These are phyloP conservation scores for Odontamblyopus lacepedii DNA, from an alignment of 2,797 vertebrate genomes.

Conservation along the genomic window DNA sequence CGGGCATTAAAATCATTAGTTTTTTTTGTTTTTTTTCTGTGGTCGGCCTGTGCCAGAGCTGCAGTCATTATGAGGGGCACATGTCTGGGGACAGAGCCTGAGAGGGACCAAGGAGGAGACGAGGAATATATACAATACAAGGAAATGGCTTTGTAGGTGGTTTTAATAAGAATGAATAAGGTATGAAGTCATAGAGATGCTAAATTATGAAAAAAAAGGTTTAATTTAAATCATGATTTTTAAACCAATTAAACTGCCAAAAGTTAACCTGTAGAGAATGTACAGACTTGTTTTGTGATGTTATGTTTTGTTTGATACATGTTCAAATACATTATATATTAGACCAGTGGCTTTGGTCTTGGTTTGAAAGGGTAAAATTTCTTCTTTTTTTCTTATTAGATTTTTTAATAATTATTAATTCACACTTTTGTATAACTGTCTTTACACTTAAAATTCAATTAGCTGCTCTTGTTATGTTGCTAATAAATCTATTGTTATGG, in stretches of 20 bases:
- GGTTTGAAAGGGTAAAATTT: not conserved
- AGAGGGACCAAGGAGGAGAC: not conserved
- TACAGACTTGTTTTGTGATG: not conserved
- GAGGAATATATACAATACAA: not conserved
- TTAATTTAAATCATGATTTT: not conserved
- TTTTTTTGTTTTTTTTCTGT: conserved; percentile 3
- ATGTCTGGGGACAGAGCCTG: conserved; percentile 41
- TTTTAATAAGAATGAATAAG: not conserved
- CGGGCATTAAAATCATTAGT: conserved; percentile 56
- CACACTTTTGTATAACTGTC: no score
- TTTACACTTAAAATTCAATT: no score
- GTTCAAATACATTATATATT: not conserved
- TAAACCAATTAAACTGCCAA: not conserved
- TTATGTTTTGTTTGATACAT: not conserved
- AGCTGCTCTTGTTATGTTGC: not conserved
- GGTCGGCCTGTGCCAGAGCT: conserved; percentile 22
- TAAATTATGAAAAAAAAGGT: not conserved
- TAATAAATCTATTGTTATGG: not conserved
- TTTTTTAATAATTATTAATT: not conserved
- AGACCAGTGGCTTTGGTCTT: not conserved
- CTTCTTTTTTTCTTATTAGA: no score
- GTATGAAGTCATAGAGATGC: not conserved
- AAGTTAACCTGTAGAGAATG: no score
- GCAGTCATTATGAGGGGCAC: conserved; percentile 59
- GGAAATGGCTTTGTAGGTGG: conserved; percentile 2